phyloP scores from a whole-genome alignment of 2,888 invertebrate genomes.

The Mactromeris polynyma region DNA sequence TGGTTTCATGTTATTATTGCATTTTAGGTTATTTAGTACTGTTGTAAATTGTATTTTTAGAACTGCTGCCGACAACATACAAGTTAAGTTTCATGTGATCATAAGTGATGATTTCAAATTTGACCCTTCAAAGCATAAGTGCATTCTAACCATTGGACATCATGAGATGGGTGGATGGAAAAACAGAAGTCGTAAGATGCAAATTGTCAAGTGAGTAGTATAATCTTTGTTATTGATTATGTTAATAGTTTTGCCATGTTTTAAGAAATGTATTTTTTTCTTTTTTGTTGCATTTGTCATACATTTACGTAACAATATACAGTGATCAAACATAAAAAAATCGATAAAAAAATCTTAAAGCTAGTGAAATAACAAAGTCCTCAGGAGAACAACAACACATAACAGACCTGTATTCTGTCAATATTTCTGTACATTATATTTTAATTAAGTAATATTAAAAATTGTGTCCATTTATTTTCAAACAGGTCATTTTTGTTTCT shows the following conservation, averaged over 20 bases:
- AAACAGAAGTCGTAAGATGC: conserved; percentile 14
- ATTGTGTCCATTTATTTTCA: no score
- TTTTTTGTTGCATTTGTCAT: no score
- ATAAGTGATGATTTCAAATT: conserved; percentile 34
- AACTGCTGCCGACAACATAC: neutral
- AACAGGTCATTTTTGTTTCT: no score
- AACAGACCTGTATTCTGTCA: no score
- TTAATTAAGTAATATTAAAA: no score
- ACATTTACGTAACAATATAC: no score
- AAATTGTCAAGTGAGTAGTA: conserved; percentile 32
- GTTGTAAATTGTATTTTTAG: neutral
- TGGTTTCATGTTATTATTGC: neutral
- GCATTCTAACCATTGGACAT: conserved; percentile 7
- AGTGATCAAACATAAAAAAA: no score
- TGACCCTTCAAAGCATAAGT: conserved; percentile 18
- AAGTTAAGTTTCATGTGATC: conserved; percentile 40
- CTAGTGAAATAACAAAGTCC: no score
- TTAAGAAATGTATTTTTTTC: no score
- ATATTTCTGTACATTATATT: no score
- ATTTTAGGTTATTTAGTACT: neutral
- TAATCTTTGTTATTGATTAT: neutral
- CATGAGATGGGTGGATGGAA: conserved; percentile 25
- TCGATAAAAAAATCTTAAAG: no score
- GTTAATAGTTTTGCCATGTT: neutral
- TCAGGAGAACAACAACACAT: no score